These are phyloP conservation scores for Scolopax bukidnonensis DNA, from an alignment of 2,797 vertebrate species.

Conservation along the genomic window DNA sequence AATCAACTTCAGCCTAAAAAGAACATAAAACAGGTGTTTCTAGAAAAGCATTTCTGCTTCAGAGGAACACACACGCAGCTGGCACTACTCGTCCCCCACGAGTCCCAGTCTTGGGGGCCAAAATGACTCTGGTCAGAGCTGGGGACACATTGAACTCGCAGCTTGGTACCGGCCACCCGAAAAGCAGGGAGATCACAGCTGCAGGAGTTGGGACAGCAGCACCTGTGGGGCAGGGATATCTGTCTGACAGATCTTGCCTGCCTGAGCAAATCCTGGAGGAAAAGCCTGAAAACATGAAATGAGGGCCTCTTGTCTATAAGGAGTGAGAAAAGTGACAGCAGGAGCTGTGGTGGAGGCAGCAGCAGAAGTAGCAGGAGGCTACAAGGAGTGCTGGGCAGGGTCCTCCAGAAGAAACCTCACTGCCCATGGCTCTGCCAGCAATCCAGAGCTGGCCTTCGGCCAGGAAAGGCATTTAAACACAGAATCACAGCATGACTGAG, in stretches of 20 bases:
- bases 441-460: neutral
- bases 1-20: slow-evolving; percentile 89
- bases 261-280: neutral
- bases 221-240: neutral
- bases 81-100: rapidly evolving
- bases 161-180: neutral
- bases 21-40: neutral
- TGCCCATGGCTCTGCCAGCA: rapidly evolving
- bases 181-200: neutral
- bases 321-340: neutral
- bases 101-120: neutral
- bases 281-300: neutral
- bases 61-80: neutral
- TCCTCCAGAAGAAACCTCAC: neutral
- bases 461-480: neutral
- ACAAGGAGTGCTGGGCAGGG: neutral
- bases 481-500: neutral
- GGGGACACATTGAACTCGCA: neutral
- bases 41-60: neutral
- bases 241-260: neutral
- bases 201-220: neutral
- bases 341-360: neutral
- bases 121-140: neutral
- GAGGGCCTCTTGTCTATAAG: neutral
- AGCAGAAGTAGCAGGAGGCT: neutral